Evolutionary conservation across 2,113 vertebrate genomes (phyloP).

Genomic region (Burhinus oedicnemus): DNA sequence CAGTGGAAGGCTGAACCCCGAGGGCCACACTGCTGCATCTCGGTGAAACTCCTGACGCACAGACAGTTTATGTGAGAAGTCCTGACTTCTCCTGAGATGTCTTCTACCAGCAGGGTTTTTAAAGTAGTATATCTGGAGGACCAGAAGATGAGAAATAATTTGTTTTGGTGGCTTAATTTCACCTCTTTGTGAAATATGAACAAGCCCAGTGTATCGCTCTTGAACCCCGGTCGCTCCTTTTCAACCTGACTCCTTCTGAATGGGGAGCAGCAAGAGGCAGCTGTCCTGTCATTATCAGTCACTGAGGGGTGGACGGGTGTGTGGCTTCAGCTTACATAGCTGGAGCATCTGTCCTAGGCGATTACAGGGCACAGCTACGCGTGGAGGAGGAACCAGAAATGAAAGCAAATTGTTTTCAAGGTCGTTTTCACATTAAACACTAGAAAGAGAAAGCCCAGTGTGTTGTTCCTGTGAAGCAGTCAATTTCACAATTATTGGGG

Average conservation of each 20-base stretch:
- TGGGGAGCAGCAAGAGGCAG: background rate
- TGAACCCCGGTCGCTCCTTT: background rate
- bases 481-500: background rate
- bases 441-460: background rate
- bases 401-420: slow-evolving; percentile 20
- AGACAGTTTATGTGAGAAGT: background rate
- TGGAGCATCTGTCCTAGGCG: background rate
- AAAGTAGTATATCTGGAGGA: background rate
- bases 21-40: background rate
- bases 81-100: background rate
- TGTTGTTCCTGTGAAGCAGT: background rate
- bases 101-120: background rate
- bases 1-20: background rate
- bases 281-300: background rate
- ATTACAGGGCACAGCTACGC: slow-evolving; percentile 3
- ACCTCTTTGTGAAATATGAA: background rate
- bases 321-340: background rate
- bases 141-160: background rate
- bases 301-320: background rate
- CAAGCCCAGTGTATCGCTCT: background rate
- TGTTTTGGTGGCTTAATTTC: background rate
- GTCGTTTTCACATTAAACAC: background rate
- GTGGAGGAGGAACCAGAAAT: slow-evolving; percentile 23
- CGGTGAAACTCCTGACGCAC: background rate
- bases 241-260: background rate